phyloP scores from a whole-genome alignment of 2,797 vertebrate genomes.

The Varecia variegata region DNA sequence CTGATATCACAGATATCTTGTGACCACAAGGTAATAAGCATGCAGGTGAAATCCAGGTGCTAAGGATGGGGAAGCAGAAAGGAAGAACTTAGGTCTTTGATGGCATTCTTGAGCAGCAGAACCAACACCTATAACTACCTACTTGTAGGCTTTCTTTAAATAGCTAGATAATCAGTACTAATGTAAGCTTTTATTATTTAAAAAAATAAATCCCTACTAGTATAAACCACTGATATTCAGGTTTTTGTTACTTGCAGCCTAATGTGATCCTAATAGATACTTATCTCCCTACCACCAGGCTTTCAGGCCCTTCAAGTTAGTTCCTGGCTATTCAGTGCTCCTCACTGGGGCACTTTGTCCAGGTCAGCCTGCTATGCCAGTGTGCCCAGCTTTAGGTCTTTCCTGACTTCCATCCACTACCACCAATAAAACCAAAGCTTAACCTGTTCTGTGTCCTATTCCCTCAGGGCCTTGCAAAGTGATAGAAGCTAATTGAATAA shows the following conservation, averaged over 20 bases:
- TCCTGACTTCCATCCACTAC: neutral
- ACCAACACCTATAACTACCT: neutral
- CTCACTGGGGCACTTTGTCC: neutral
- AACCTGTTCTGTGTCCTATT: neutral
- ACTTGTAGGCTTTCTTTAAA: neutral
- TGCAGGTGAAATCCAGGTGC: constrained; percentile 8
- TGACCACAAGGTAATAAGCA: neutral
- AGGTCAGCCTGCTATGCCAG: neutral
- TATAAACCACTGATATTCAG: neutral
- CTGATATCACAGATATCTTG: neutral
- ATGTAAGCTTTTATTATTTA: neutral
- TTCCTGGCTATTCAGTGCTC: neutral
- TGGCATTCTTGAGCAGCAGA: neutral
- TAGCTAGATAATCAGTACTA: neutral
- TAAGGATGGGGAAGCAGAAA: neutral
- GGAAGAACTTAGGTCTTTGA: neutral
- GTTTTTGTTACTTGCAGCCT: constrained; percentile 26
- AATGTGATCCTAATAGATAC: neutral
- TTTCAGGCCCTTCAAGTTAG: neutral
- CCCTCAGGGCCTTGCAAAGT: neutral
- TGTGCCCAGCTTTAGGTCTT: neutral
- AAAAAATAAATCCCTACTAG: neutral
- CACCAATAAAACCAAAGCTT: neutral
- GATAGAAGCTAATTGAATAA: constrained; percentile 17
- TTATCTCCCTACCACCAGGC: neutral